These are phyloP conservation scores for Hofmannophila pseudospretella DNA, from an alignment of 2,888 invertebrate genomes.

Conservation along the genomic window DNA sequence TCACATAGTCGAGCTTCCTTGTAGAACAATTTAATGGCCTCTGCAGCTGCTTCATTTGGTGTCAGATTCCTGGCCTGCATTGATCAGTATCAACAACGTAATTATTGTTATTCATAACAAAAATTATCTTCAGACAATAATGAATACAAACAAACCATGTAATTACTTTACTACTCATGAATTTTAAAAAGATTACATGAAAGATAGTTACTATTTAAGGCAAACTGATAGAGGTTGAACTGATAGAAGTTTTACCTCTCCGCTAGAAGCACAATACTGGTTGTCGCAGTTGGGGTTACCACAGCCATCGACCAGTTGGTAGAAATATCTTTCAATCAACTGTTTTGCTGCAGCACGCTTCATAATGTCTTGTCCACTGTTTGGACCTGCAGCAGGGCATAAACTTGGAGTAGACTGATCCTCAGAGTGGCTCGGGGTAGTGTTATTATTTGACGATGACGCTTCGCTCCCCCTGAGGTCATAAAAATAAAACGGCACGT, in stretches of 20 bases:
- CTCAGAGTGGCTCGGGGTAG: constrained; percentile 53
- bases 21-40: constrained; percentile 91
- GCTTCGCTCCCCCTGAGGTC: constrained; percentile 71
- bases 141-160: too few species aligned
- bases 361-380: constrained; percentile 79
- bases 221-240: too few species aligned
- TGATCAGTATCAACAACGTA: too few species aligned
- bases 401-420: constrained; percentile 48
- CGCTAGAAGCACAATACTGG: constrained; percentile 93
- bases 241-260: too few species aligned
- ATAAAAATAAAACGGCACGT: constrained; percentile 18
- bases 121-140: too few species aligned
- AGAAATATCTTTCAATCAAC: constrained; percentile 94
- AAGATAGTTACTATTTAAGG: too few species aligned
- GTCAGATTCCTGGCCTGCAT: constrained; percentile 83
- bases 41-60: constrained; percentile 93
- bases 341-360: constrained; percentile 88
- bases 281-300: constrained; percentile 93
- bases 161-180: too few species aligned
- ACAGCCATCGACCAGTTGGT: constrained; percentile 94
- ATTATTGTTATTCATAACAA: too few species aligned
- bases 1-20: constrained; percentile 92
- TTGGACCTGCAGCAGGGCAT: constrained; percentile 45
- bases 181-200: too few species aligned
- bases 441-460: constrained; percentile 64